These are phyloP conservation scores for Aurelia aurita complex sp. Pacific DNA, from an alignment of 30 jellyfish, hydroid and myxozoan genomes.

Conservation along the genomic window DNA sequence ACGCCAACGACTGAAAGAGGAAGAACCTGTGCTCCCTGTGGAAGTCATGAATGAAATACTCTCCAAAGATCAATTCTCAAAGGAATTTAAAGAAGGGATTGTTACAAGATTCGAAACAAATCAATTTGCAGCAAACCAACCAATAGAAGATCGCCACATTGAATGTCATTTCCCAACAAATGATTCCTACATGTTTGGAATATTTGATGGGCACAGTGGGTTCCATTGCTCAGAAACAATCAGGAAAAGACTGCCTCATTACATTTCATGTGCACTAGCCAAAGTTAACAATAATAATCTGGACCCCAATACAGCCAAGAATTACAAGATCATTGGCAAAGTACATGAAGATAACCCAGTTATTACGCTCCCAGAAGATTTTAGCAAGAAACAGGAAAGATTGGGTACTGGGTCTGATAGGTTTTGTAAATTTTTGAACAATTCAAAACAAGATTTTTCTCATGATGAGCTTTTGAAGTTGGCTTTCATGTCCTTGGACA, in stretches of 20 bases:
- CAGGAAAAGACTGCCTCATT: constrained; percentile 74
- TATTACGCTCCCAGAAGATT: constrained; percentile 53
- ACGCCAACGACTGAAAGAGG: constrained; percentile 9
- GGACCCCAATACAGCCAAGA: not conserved
- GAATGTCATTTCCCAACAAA: constrained; percentile 73
- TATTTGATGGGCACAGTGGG: constrained; percentile 99
- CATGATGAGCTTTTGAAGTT: constrained; percentile 50
- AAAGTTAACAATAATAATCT: not conserved
- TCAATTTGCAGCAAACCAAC: constrained; percentile 79
- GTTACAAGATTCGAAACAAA: constrained; percentile 92
- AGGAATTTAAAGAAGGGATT: constrained; percentile 31
- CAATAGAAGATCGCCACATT: constrained; percentile 96
- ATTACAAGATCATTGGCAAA: constrained; percentile 38
- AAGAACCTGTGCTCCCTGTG: constrained; percentile 36
- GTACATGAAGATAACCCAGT: constrained; percentile 56
- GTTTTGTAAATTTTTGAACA: constrained; percentile 31
- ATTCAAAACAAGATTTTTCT: not conserved
- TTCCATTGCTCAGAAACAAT: constrained; percentile 96
- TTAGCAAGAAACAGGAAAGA: constrained; percentile 69
- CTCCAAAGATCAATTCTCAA: constrained; percentile 37
- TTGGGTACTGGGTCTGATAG: constrained; percentile 63
- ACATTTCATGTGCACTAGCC: constrained; percentile 70
- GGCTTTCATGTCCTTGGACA: constrained; percentile 78
- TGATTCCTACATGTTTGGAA: constrained; percentile 75
- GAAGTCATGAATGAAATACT: constrained; percentile 38